A percentile compares a stretch with the other conserved stretches of the same genome.
phyloP scores from a whole-genome alignment of 1,140 invertebrate genomes.

The Heliothis subflexa region DNA sequence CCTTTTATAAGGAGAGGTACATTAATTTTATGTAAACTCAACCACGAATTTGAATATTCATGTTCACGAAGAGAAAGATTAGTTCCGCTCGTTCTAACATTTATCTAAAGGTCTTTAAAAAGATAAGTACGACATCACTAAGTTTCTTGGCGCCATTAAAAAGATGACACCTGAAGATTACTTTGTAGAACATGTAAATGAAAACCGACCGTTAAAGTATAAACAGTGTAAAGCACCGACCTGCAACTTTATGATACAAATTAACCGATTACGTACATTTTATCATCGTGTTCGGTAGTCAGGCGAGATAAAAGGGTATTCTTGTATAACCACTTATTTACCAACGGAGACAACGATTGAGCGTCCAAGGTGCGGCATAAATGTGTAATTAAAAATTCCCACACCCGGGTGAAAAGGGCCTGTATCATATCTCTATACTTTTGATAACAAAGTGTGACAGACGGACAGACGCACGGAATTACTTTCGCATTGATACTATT shows the following conservation, averaged over 20 bases:
- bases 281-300: neutral
- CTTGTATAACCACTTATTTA: neutral
- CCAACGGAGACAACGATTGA: too few relatives aligned
- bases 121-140: constrained; percentile 53
- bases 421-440: too few relatives aligned
- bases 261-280: constrained; percentile 20
- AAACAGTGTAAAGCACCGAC: neutral
- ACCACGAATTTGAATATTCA: constrained; percentile 63
- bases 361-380: too few relatives aligned
- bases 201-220: constrained; percentile 1
- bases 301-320: neutral
- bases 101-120: constrained; percentile 56
- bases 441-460: too few relatives aligned
- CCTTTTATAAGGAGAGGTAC: constrained; percentile 53
- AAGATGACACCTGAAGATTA: constrained; percentile 33
- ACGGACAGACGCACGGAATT: too few relatives aligned
- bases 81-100: constrained; percentile 57
- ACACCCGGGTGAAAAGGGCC: too few relatives aligned
- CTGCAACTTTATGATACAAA: constrained; percentile 25
- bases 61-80: constrained; percentile 55
- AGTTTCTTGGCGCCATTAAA: constrained; percentile 52
- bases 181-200: constrained; percentile 23
- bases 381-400: too few relatives aligned
- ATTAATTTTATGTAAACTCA: constrained; percentile 59
- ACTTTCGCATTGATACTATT: too few relatives aligned